Percentiles rank a stretch among this genome's conserved stretches.
Conservation (phyloP, 2,113 vertebrate genomes). For the Panthera leo region DNA sequence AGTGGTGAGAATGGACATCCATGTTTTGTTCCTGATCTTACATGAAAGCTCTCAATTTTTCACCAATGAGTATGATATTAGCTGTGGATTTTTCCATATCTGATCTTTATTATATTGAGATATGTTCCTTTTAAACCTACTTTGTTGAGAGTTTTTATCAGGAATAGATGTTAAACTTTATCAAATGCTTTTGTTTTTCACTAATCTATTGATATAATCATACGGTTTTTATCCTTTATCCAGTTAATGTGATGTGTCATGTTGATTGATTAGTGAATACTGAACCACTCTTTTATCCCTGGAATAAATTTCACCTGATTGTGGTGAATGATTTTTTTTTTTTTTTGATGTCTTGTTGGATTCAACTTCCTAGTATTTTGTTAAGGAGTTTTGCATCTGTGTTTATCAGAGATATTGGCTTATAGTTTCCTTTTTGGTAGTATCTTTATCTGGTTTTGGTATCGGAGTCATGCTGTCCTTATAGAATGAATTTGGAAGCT, state of each 20-base stretch:
- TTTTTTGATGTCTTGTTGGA: background rate
- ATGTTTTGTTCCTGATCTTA: background rate
- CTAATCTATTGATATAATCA: background rate
- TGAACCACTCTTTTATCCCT: background rate
- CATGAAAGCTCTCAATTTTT: background rate
- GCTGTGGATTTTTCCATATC: background rate
- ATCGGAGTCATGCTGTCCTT: background rate
- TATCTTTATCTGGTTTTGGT: background rate
- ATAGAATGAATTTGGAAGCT: background rate
- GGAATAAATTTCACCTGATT: background rate
- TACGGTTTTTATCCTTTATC: background rate
- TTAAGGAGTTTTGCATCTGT: background rate
- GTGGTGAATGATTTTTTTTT: background rate
- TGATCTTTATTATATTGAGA: background rate
- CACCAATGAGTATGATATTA: background rate
- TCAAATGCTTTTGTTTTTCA: background rate
- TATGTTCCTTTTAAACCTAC: background rate
- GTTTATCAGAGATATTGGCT: background rate
- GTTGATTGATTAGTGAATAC: background rate
- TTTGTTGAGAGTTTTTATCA: background rate
- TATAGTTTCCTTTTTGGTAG: background rate
- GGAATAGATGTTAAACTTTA: background rate
- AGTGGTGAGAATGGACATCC: background rate
- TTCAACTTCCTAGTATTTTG: background rate
- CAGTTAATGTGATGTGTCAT: background rate